Percentiles rank a stretch among this genome's conserved stretches.
phyloP scores from a whole-genome alignment of 2,888 invertebrate species.

The Lobophora halterata region DNA sequence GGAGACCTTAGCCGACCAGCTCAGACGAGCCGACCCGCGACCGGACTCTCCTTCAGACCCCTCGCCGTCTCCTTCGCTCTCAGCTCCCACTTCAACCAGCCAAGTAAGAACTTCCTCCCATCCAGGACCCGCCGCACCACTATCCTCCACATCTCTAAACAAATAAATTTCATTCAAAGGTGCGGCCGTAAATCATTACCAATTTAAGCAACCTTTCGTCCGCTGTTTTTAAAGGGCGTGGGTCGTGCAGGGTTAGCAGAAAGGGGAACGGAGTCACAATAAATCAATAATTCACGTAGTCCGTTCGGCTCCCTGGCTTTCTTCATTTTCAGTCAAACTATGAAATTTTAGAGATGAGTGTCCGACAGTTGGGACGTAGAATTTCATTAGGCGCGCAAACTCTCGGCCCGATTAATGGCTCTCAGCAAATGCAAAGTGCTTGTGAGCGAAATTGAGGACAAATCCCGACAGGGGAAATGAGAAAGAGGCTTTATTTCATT shows the following conservation, averaged over 20 bases:
- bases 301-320: slow-evolving; percentile 26
- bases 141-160: slow-evolving; percentile 61
- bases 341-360: slow-evolving; percentile 46
- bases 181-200: slow-evolving; percentile 29
- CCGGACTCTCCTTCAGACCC: slow-evolving; percentile 79
- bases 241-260: slow-evolving; percentile 41
- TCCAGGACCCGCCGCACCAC: slow-evolving; percentile 66
- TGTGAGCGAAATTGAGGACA: slow-evolving; percentile 58
- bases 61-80: slow-evolving; percentile 80
- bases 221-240: slow-evolving; percentile 40
- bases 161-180: slow-evolving; percentile 19
- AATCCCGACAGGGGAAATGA: slow-evolving; percentile 52
- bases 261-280: slow-evolving; percentile 39
- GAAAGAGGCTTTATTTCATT: slow-evolving; percentile 53
- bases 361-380: slow-evolving; percentile 54
- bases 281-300: slow-evolving; percentile 44
- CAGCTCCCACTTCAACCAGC: slow-evolving; percentile 94
- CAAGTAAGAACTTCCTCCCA: slow-evolving; percentile 94
- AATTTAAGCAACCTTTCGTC: slow-evolving; percentile 33
- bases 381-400: slow-evolving; percentile 62
- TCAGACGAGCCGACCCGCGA: slow-evolving; percentile 91
- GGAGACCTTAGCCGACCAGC: slow-evolving; percentile 87
- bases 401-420: slow-evolving; percentile 52
- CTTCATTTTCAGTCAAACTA: slow-evolving; percentile 34
- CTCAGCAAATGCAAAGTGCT: slow-evolving; percentile 52